A percentile compares a stretch with the other conserved stretches of the same genome.
These are phyloP conservation scores for Triplophysa rosa DNA, from an alignment of 2,113 vertebrate species.

Conservation along the genomic window DNA sequence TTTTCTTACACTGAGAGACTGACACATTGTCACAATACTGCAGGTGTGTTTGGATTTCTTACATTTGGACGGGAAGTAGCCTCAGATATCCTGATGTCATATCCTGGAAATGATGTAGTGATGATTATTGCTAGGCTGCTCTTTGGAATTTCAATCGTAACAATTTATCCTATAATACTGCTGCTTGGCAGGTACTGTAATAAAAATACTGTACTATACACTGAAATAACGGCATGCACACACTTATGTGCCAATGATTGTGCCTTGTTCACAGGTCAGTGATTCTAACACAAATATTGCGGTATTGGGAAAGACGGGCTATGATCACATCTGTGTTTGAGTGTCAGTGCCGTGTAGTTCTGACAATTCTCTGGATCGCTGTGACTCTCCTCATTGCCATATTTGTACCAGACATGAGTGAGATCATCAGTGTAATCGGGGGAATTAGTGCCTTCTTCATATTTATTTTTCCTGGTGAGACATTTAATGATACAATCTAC, in stretches of 20 bases:
- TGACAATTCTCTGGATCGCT: slow-evolving; percentile 84
- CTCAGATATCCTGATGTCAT: slow-evolving; percentile 91
- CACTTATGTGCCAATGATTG: not conserved
- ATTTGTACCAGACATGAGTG: slow-evolving; percentile 86
- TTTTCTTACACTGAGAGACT: not conserved
- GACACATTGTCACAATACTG: not conserved
- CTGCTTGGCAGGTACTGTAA: slow-evolving; percentile 84
- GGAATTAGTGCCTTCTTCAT: slow-evolving; percentile 95
- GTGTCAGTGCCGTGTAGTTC: slow-evolving; percentile 66
- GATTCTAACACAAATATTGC: slow-evolving; percentile 77
- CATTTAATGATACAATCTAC: slow-evolving; percentile 4
- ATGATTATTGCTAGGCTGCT: slow-evolving; percentile 85
- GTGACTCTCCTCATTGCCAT: slow-evolving; percentile 82
- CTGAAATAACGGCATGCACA: not conserved
- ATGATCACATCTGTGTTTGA: slow-evolving; percentile 58
- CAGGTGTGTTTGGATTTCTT: slow-evolving; percentile 90
- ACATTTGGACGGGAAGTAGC: slow-evolving; percentile 83
- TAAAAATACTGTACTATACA: not conserved
- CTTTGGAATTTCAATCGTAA: slow-evolving; percentile 87
- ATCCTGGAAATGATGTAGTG: slow-evolving; percentile 79
- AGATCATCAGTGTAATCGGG: slow-evolving; percentile 86
- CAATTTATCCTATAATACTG: slow-evolving; percentile 91
- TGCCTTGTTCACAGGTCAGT: slow-evolving; percentile 77
- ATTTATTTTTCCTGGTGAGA: slow-evolving; percentile 91
- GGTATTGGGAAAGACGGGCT: slow-evolving; percentile 48